phyloP scores from a whole-genome alignment of 2,888 invertebrate species.

The Ochlodes sylvanus region DNA sequence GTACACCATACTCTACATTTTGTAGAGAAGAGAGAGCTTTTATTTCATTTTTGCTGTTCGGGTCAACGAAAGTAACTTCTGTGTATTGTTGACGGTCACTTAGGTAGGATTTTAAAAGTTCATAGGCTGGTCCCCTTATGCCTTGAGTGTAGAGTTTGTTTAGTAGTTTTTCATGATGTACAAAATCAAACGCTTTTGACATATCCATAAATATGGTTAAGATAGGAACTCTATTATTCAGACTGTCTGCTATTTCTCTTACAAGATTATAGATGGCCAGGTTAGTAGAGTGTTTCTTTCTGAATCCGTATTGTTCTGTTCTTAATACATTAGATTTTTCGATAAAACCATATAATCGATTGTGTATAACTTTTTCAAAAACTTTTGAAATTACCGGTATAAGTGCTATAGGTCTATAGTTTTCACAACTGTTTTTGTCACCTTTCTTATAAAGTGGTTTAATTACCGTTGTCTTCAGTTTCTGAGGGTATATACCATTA shows the following conservation, averaged over 20 bases:
- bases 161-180: conserved; percentile 38
- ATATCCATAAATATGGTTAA: conserved; percentile 40
- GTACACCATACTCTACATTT: conserved; percentile 22
- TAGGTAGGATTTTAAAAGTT: conserved; percentile 40
- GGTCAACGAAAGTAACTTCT: conserved; percentile 22
- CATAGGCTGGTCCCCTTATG: conserved; percentile 23
- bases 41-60: conserved; percentile 6
- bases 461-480: too few species aligned
- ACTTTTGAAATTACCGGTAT: too few species aligned
- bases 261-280: conserved; percentile 22
- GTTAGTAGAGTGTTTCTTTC: conserved; percentile 21
- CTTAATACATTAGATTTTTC: conserved; percentile 3
- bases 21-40: not conserved
- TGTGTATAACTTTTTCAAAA: too few species aligned
- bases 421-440: too few species aligned
- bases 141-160: conserved; percentile 28
- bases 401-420: too few species aligned
- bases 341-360: not conserved
- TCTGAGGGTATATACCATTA: too few species aligned
- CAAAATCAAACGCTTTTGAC: conserved; percentile 43
- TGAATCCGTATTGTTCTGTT: conserved; percentile 24
- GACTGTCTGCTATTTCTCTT: too few species aligned
- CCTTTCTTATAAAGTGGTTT: too few species aligned
- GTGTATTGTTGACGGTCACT: conserved; percentile 30
- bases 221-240: conserved; percentile 16